Percentiles rank a stretch among this genome's conserved stretches.
These are phyloP conservation scores for Dynastes hyllus DNA, from an alignment of 2,888 invertebrate species.

Conservation along the genomic window DNA sequence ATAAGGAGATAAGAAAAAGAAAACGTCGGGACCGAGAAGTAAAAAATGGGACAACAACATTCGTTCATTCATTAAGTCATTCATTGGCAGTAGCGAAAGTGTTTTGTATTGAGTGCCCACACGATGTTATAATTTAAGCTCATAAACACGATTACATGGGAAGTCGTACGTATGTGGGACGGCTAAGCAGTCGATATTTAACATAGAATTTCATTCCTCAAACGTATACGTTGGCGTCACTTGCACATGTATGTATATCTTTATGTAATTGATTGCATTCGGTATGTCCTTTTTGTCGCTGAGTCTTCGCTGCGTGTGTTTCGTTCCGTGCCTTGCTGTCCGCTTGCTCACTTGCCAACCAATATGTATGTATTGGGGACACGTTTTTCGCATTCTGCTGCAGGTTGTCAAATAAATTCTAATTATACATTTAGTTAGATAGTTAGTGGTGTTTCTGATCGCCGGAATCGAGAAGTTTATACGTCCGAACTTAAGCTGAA, in stretches of 20 bases:
- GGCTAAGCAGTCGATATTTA: slow-evolving; percentile 56
- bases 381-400: slow-evolving; percentile 38
- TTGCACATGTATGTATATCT: slow-evolving; percentile 48
- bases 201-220: slow-evolving; percentile 57
- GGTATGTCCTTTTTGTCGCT: slow-evolving; percentile 40
- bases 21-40: background rate
- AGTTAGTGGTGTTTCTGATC: slow-evolving; percentile 8
- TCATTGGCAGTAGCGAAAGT: slow-evolving; percentile 54
- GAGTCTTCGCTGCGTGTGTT: slow-evolving; percentile 31
- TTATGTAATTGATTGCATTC: slow-evolving; percentile 52
- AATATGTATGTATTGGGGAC: slow-evolving; percentile 44
- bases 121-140: slow-evolving; percentile 54
- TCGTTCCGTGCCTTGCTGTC: background rate
- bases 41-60: slow-evolving; percentile 29
- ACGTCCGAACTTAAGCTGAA: slow-evolving; percentile 28
- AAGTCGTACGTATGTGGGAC: slow-evolving; percentile 44
- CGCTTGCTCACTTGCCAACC: background rate
- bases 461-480: slow-evolving; percentile 5
- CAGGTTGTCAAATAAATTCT: slow-evolving; percentile 44
- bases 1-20: slow-evolving; percentile 31
- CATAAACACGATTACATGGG: slow-evolving; percentile 54
- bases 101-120: slow-evolving; percentile 46
- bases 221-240: slow-evolving; percentile 54
- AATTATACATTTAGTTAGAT: slow-evolving; percentile 32
- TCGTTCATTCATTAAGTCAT: slow-evolving; percentile 51